Evolutionary conservation across 2,797 vertebrate species (phyloP), one percentile per base, ranked within the genome.

Genomic region (Chaetodon trifasciatus): DNA sequence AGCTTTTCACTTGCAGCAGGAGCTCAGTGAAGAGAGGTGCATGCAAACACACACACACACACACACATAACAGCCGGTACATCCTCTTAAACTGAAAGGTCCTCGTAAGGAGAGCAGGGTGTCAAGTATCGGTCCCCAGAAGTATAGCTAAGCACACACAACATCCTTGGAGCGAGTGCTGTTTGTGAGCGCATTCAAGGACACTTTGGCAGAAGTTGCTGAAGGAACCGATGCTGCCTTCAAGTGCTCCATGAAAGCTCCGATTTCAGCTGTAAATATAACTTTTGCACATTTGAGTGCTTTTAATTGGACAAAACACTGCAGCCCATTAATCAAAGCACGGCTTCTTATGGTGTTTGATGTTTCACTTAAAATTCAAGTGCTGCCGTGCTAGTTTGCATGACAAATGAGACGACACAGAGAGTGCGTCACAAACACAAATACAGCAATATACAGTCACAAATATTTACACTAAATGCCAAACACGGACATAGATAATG

Each of bases 1-100:
- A 28, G 24, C 50, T 23, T 53, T 88, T 56, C 37, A 72, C 79
- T 39, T 81, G 74, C 57, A 66, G 55, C 70, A 44, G 58, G 19
- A 56, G 67, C 66, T 66, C 17, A 15, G 12, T 37, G 52, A 42
- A 19, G 23, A 62, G 52, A n/a, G 70, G 62, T 58, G 65, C 23
- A 58, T 42, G 56, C 11, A 66, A 35, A 53, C 42, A 62, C 5
- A 16, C 32, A 32, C 28, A 44, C 42, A 62, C 5, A 16, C 32
- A 56, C 28, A 24, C 17, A 24, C 21, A 1, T 7, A 32, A n/a
- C 42, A 63, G 50, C 28, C 9, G 2, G 4, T 9, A 39, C 1
- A 11, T 75, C 63, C 67, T 60, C 10, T 49, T 28, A 64, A 52
- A 57, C 16, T 5, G 0, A 23, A 56, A 50, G 60, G 69, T 76